Conservation (phyloP, 1,140 invertebrate species). For the Achroia grisella region DNA sequence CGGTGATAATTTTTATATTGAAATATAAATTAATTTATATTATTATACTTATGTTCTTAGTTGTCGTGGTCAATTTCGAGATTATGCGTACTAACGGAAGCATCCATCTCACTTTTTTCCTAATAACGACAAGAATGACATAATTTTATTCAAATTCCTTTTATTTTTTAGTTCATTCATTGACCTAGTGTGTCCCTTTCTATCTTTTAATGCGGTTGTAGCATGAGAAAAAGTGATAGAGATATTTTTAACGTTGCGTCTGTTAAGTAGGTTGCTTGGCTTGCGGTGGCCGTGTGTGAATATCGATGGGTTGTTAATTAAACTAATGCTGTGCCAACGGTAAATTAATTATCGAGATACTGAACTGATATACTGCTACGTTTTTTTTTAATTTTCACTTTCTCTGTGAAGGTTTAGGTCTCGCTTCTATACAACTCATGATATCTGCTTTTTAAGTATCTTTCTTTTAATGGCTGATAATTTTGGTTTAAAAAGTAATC, state of each 20-base stretch:
- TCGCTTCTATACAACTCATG: too few relatives aligned
- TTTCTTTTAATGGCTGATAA: too few relatives aligned
- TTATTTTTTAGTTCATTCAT: conserved; percentile 2
- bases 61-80: not conserved
- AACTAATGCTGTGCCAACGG: conserved; percentile 15
- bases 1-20: too few relatives aligned
- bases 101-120: conserved; percentile 12
- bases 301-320: conserved; percentile 10
- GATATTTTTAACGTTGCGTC: not conserved
- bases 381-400: not conserved
- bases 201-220: not conserved
- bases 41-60: conserved; percentile 5
- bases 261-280: conserved; percentile 5
- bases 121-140: conserved; percentile 10
- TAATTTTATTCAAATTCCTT: conserved; percentile 13
- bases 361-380: conserved; percentile 10
- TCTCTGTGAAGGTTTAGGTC: too few relatives aligned
- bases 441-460: too few relatives aligned
- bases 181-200: not conserved
- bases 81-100: conserved; percentile 6
- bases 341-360: conserved; percentile 15
- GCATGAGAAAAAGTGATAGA: conserved; percentile 3
- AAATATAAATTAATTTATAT: too few relatives aligned
- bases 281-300: not conserved
- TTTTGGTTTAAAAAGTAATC: too few relatives aligned